A percentile compares a stretch with the other conserved stretches of the same genome.
phyloP scores from a whole-genome alignment of 2,888 invertebrate genomes.

The Rotaria magnacalcarata region DNA sequence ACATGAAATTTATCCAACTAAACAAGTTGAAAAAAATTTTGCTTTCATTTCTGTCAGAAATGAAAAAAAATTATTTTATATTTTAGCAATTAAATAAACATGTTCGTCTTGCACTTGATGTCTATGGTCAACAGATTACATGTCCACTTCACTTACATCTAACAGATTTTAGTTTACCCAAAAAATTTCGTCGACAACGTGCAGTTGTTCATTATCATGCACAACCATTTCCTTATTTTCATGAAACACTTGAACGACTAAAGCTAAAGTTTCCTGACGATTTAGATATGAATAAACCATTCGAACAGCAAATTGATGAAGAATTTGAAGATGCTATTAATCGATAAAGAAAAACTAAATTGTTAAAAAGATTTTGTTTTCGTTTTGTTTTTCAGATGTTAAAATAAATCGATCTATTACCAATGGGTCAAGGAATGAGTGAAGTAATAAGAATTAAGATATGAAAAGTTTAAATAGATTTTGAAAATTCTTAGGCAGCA shows the following conservation, averaged over 20 bases:
- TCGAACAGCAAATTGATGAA: background rate
- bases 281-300: conserved; percentile 1
- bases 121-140: background rate
- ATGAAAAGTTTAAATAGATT: background rate
- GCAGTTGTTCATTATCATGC: conserved; percentile 1
- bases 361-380: background rate
- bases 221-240: conserved; percentile 18
- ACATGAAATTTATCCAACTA: background rate
- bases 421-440: conserved; percentile 26
- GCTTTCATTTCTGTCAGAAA: background rate
- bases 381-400: background rate
- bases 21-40: background rate
- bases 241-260: conserved; percentile 8
- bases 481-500: background rate
- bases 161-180: conserved; percentile 7
- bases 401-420: background rate
- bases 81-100: conserved; percentile 18
- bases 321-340: conserved; percentile 4
- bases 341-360: background rate
- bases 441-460: background rate
- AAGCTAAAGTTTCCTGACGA: background rate
- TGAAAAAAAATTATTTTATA: background rate
- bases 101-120: conserved; percentile 5
- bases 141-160: conserved; percentile 23
- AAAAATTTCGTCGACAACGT: background rate